Conservation (phyloP, 2,797 vertebrate species). For the Muraenolepis orangiensis region DNA sequence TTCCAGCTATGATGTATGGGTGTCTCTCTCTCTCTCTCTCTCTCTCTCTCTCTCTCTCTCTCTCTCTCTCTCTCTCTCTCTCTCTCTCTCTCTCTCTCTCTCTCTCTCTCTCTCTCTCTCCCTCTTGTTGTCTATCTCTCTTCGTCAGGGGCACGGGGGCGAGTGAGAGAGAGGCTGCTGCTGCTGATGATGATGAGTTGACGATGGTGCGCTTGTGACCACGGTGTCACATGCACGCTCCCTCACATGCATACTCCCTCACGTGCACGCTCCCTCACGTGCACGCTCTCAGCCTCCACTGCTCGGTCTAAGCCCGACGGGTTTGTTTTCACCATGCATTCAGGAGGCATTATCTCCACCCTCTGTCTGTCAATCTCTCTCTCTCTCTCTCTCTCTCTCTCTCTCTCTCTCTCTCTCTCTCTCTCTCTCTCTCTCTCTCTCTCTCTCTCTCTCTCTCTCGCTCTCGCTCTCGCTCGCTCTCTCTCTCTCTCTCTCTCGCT, state of each 20-base stretch:
- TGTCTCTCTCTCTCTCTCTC: no score
- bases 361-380: slow-evolving; percentile 17
- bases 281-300: slow-evolving; percentile 44
- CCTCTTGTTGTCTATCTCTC: slow-evolving; percentile 34
- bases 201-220: slow-evolving; percentile 70
- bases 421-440: slow-evolving; percentile 32
- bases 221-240: slow-evolving; percentile 66
- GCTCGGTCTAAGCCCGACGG: slow-evolving; percentile 74
- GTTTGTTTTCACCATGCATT: slow-evolving; percentile 86
- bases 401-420: slow-evolving; percentile 22
- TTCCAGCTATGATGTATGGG: slow-evolving; percentile 42
- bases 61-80: no score
- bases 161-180: no score
- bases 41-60: no score
- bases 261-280: slow-evolving; percentile 39
- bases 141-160: slow-evolving; percentile 58
- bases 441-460: slow-evolving; percentile 24
- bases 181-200: slow-evolving; percentile 71
- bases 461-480: slow-evolving; percentile 32
- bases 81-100: slow-evolving; percentile 34
- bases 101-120: slow-evolving; percentile 44
- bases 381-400: slow-evolving; percentile 34
- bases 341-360: slow-evolving; percentile 72
- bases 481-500: slow-evolving; percentile 24
- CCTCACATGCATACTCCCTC: no score